Conservation (phyloP, 2,888 invertebrate species). For the Spodoptera exigua region DNA sequence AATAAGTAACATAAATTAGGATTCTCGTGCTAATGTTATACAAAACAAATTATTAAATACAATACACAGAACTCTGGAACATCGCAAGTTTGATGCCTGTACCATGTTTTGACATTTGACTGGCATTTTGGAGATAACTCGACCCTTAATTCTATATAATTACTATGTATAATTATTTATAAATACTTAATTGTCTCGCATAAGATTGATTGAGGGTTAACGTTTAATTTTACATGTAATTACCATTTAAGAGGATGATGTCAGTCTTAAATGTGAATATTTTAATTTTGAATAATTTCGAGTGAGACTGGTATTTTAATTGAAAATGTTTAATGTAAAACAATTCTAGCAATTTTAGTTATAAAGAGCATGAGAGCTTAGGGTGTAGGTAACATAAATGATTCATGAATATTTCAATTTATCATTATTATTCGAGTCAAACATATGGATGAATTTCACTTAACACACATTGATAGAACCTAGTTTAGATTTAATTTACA, state of each 20-base stretch:
- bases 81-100: constrained; percentile 9
- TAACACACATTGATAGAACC: too few relatives aligned
- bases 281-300: not conserved
- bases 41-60: not conserved
- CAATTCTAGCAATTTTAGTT: too few relatives aligned
- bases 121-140: constrained; percentile 21
- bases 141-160: constrained; percentile 13
- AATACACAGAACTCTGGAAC: not conserved
- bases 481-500: too few relatives aligned
- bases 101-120: constrained; percentile 15
- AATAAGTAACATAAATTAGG: too few relatives aligned
- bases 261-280: not conserved
- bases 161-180: constrained; percentile 16
- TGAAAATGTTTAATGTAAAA: not conserved
- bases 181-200: constrained; percentile 12
- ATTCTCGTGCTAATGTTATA: too few relatives aligned
- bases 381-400: too few relatives aligned
- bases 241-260: not conserved
- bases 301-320: not conserved
- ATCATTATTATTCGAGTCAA: too few relatives aligned
- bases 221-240: constrained; percentile 7
- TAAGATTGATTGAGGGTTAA: constrained; percentile 21
- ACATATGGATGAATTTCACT: too few relatives aligned
- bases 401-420: too few relatives aligned
- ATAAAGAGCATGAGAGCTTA: too few relatives aligned